These are phyloP conservation scores for Sphenodon punctatus DNA, from an alignment of 2,797 vertebrate species.

Conservation along the genomic window DNA sequence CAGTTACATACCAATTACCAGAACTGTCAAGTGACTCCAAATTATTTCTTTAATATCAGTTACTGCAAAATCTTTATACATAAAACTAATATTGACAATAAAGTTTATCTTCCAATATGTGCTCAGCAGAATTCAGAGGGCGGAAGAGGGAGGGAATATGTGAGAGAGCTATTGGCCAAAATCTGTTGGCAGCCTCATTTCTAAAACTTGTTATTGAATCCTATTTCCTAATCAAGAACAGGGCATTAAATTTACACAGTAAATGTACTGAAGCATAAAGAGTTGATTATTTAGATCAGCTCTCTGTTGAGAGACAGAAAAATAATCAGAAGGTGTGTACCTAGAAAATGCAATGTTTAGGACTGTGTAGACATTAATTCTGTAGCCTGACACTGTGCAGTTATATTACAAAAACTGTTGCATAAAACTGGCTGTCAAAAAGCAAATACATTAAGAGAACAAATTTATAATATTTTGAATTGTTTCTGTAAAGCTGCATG, in stretches of 20 bases:
- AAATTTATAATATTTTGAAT: conserved; percentile 47
- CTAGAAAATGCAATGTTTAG: conserved; percentile 41
- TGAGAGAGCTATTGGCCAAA: conserved; percentile 27
- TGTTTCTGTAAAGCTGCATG: conserved; percentile 46
- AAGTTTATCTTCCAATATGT: conserved; percentile 20
- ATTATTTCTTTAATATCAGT: conserved; percentile 10
- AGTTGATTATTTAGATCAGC: conserved; percentile 44
- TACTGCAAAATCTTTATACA: conserved; percentile 13
- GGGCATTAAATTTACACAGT: conserved; percentile 26
- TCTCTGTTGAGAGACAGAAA: conserved; percentile 25
- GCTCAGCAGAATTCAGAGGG: conserved; percentile 16
- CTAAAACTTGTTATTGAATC: conserved; percentile 40
- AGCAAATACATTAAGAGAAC: conserved; percentile 51
- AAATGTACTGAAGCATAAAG: conserved; percentile 37
- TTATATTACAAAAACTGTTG: conserved; percentile 50
- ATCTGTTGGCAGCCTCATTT: conserved; percentile 20
- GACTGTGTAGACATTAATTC: conserved; percentile 52
- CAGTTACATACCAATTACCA: conserved; percentile 6
- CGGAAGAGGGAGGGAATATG: neutral
- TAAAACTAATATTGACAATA: conserved; percentile 33
- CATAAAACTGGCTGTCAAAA: conserved; percentile 35
- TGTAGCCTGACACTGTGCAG: conserved; percentile 8
- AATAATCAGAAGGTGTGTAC: conserved; percentile 8
- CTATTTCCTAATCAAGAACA: conserved; percentile 55
- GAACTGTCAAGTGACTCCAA: neutral